A percentile compares a stretch with the other conserved stretches of the same genome.
Conservation (phyloP, 2,888 invertebrate genomes). For the Bibio marci region DNA sequence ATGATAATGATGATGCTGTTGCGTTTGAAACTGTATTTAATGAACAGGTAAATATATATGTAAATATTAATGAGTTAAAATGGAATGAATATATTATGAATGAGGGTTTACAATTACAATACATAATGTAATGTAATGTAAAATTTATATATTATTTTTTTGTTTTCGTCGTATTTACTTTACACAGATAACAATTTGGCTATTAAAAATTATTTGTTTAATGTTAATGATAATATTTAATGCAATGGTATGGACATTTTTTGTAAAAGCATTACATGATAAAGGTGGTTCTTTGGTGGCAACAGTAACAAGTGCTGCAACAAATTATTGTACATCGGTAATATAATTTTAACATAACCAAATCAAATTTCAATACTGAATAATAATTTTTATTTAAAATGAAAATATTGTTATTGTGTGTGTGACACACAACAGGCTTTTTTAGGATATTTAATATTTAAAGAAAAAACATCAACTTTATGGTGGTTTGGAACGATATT, state of each 20-base stretch:
- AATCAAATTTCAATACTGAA: conserved; percentile 11
- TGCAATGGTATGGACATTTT: conserved; percentile 37
- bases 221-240: conserved; percentile 37
- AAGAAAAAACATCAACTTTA: conserved; percentile 44
- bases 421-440: conserved; percentile 55
- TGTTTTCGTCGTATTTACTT: conserved; percentile 18
- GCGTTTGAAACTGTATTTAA: background rate
- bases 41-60: conserved; percentile 12
- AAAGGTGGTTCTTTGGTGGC: conserved; percentile 36
- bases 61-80: background rate
- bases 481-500: conserved; percentile 59
- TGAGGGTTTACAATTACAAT: too few relatives aligned
- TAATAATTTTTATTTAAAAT: conserved; percentile 5
- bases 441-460: conserved; percentile 49
- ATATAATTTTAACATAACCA: background rate
- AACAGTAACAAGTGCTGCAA: conserved; percentile 39
- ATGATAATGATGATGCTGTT: background rate
- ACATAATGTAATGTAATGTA: too few relatives aligned
- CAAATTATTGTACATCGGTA: conserved; percentile 42
- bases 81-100: background rate
- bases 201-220: conserved; percentile 26
- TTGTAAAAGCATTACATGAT: conserved; percentile 38
- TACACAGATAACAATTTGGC: conserved; percentile 18
- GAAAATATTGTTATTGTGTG: background rate
- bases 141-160: too few relatives aligned